phyloP scores from a whole-genome alignment of 1,140 invertebrate genomes.

The Drosophila simulans region DNA sequence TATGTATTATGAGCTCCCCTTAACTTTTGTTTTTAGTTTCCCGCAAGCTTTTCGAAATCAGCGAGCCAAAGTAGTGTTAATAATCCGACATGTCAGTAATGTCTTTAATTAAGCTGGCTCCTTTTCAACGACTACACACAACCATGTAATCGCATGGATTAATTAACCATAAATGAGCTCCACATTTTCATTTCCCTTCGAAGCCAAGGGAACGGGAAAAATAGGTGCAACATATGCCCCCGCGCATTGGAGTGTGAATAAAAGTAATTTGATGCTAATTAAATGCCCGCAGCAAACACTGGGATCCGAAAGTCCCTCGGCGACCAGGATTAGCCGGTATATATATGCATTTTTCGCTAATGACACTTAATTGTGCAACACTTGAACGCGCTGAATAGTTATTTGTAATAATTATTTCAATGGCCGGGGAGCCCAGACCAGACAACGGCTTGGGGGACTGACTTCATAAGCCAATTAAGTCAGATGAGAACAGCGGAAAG shows the following conservation, averaged over 20 bases:
- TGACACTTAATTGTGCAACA: slow-evolving; percentile 73
- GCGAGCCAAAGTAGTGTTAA: no score
- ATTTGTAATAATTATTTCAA: slow-evolving; percentile 73
- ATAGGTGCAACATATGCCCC: slow-evolving; percentile 44
- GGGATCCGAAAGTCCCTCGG: slow-evolving; percentile 16
- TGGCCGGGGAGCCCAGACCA: slow-evolving; percentile 42
- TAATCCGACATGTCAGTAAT: slow-evolving; percentile 9
- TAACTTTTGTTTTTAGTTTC: background rate
- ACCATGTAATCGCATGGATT: slow-evolving; percentile 31
- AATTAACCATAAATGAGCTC: slow-evolving; percentile 40
- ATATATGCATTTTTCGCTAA: slow-evolving; percentile 57
- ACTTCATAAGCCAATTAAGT: slow-evolving; percentile 65
- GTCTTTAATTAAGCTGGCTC: slow-evolving; percentile 17
- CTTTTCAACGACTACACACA: background rate
- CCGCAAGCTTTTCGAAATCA: no score
- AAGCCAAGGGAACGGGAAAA: background rate
- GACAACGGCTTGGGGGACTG: slow-evolving; percentile 27
- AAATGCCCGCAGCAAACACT: slow-evolving; percentile 55
- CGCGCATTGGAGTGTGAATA: slow-evolving; percentile 63
- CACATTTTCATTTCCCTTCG: slow-evolving; percentile 12
- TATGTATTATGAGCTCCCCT: background rate
- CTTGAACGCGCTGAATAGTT: slow-evolving; percentile 42
- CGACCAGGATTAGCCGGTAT: slow-evolving; percentile 12
- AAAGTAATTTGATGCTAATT: slow-evolving; percentile 82
- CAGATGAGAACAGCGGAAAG: slow-evolving; percentile 29